Evolutionary conservation across 1,140 invertebrate genomes (phyloP), one percentile per base, ranked within the genome.

Genomic region (Halyomorpha halys): DNA sequence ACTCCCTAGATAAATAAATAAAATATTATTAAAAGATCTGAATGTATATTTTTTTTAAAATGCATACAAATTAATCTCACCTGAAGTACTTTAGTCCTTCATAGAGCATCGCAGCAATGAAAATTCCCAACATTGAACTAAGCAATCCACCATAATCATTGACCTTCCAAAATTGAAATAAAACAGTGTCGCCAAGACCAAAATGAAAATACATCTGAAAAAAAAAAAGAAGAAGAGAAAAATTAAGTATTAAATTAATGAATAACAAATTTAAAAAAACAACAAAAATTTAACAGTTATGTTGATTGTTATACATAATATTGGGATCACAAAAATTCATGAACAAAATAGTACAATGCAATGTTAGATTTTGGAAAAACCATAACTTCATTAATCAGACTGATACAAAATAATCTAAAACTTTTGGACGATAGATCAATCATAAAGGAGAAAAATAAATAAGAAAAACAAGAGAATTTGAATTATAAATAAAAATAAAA

Each of bases 31-130:
- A 21, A 53, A 5, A 5, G 4, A 53, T 53, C 3, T 15, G 23
- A 21, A 53, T 53, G 16, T 53, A 53, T n/a, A n/a, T n/a, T n/a
- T n/a, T n/a, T n/a, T n/a, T n/a, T n/a, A 53, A 9, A 53, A 21
- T 8, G 5, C 1, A 21, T 8, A 21, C 18, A 9, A 53, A 53
- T 53, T 53, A 53, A n/a, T 53, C 27, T 71, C 69, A 80, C 78
- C 81, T 83, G 71, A 90, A 93, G 76, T 91, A 93, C 75, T 96
- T 96, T 0, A 96, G 79, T 16, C 90, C 91, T 76, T 96, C 93
- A 73, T 95, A 96, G 18, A 94, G 77, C 13, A 90, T 79, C 0
- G 86, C 89, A 74, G 94, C 82, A 47, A 94, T 78, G 71, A 94
- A 87, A 45, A 95, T 89, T 30, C 84, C 89, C 51, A 94, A 80